Evolutionary conservation across 2,113 vertebrate genomes (phyloP).

Genomic region (Calidris pygmaea): DNA sequence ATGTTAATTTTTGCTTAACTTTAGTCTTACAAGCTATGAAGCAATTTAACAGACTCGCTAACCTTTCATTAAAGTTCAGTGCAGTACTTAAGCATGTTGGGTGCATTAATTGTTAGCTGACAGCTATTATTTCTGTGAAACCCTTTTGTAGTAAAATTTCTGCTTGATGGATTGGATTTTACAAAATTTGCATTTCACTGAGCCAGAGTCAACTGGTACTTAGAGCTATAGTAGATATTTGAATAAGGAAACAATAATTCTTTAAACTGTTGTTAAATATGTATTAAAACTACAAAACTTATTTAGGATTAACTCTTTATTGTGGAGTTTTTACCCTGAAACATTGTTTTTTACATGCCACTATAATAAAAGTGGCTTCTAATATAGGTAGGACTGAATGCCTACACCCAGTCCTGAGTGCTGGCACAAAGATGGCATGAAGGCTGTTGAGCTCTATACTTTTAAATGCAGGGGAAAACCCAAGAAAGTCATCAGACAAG

Average conservation of each 20-base stretch:
- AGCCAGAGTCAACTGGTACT: constrained; percentile 58
- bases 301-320: not conserved
- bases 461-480: not conserved
- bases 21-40: constrained; percentile 74
- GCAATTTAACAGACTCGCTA: constrained; percentile 76
- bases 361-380: not conserved
- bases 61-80: constrained; percentile 81
- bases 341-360: not conserved
- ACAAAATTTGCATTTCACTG: constrained; percentile 72
- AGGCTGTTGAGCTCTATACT: not conserved
- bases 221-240: constrained; percentile 21
- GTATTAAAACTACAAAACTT: constrained; percentile 29
- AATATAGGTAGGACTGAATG: rapidly evolving
- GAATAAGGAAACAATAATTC: constrained; percentile 43
- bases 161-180: constrained; percentile 77
- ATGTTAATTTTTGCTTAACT: constrained; percentile 80
- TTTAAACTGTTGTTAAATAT: constrained; percentile 45
- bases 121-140: constrained; percentile 79
- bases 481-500: not conserved
- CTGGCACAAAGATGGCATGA: not conserved
- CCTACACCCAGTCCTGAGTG: not conserved
- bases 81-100: constrained; percentile 72
- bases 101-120: constrained; percentile 80
- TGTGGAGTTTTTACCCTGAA: not conserved
- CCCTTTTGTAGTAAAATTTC: constrained; percentile 74